A percentile compares a stretch with the other conserved stretches of the same genome.
phyloP scores from a whole-genome alignment of 2,888 invertebrate species.

The Lasioglossum vierecki region DNA sequence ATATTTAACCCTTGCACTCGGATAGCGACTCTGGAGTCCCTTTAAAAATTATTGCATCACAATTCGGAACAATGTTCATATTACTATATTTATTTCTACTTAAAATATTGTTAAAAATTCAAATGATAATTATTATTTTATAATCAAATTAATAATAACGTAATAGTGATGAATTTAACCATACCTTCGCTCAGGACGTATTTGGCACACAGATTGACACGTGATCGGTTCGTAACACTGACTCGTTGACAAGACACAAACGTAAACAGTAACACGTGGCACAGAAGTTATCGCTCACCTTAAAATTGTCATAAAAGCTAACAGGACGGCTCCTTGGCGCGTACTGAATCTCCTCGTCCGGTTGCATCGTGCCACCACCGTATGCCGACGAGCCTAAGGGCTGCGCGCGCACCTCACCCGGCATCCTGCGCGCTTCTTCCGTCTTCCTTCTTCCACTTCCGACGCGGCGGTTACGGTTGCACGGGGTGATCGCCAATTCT shows the following conservation, averaged over 20 bases:
- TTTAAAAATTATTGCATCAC: no score
- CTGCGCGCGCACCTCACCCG: constrained; percentile 75
- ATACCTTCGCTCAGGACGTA: not conserved
- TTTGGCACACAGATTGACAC: not conserved
- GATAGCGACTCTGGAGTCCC: not conserved
- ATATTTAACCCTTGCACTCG: no score
- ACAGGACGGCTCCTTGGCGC: constrained; percentile 82
- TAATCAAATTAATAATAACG: no score
- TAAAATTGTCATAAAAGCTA: constrained; percentile 84
- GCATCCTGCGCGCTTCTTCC: constrained; percentile 64
- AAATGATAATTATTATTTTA: no score
- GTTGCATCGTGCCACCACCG: constrained; percentile 67
- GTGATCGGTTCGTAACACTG: not conserved
- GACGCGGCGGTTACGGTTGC: constrained; percentile 52
- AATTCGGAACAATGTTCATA: no score
- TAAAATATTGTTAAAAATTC: no score
- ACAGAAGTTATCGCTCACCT: constrained; percentile 69
- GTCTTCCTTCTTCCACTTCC: constrained; percentile 67
- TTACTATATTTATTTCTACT: no score
- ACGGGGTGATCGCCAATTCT: constrained; percentile 1
- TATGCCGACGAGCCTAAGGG: constrained; percentile 59
- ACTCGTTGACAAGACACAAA: not conserved
- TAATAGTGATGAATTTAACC: not conserved
- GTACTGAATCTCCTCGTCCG: constrained; percentile 79
- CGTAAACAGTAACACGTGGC: constrained; percentile 60